A percentile compares a stretch with the other conserved stretches of the same genome.
Evolutionary conservation across 2,888 invertebrate genomes (phyloP).

Genomic region (Drosophila infuscata): DNA sequence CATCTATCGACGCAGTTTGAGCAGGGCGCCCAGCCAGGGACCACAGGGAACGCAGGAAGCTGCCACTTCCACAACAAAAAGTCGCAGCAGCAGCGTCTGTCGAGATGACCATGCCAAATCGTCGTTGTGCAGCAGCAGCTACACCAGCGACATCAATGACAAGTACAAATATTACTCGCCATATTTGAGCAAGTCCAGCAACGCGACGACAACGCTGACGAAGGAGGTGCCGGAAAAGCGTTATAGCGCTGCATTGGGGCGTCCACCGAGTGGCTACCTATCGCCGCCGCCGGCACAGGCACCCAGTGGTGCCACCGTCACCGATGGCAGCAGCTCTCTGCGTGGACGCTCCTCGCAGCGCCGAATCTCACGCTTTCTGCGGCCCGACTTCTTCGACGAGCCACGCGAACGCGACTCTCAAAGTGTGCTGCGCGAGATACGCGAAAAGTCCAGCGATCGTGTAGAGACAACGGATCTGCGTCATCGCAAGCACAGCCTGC

Average conservation of each 20-base stretch:
- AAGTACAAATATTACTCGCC: constrained; percentile 85
- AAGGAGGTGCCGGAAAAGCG: constrained; percentile 75
- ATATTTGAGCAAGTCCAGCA: constrained; percentile 77
- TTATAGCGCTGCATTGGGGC: constrained; percentile 72
- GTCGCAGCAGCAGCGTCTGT: constrained; percentile 78
- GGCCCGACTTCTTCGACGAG: constrained; percentile 91
- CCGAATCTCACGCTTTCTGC: constrained; percentile 90
- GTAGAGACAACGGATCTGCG: constrained; percentile 60
- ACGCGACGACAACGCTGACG: constrained; percentile 39
- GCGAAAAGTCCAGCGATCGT: constrained; percentile 87
- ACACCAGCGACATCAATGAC: constrained; percentile 83
- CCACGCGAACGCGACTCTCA: constrained; percentile 89
- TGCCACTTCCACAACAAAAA: constrained; percentile 44
- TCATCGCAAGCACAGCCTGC: constrained; percentile 66
- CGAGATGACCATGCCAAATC: constrained; percentile 80
- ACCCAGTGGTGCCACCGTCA: constrained; percentile 28
- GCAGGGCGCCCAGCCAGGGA: constrained; percentile 60
- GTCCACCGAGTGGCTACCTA: constrained; percentile 82
- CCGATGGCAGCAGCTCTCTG: constrained; percentile 71
- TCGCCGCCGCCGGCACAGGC: constrained; percentile 73
- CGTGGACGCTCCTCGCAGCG: constrained; percentile 86
- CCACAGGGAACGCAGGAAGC: constrained; percentile 25
- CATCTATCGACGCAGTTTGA: constrained; percentile 67
- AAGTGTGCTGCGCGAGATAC: constrained; percentile 88
- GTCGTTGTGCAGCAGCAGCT: constrained; percentile 73